phyloP scores from a whole-genome alignment of 1,140 invertebrate species.

The Caenorhabditis brenneri region DNA sequence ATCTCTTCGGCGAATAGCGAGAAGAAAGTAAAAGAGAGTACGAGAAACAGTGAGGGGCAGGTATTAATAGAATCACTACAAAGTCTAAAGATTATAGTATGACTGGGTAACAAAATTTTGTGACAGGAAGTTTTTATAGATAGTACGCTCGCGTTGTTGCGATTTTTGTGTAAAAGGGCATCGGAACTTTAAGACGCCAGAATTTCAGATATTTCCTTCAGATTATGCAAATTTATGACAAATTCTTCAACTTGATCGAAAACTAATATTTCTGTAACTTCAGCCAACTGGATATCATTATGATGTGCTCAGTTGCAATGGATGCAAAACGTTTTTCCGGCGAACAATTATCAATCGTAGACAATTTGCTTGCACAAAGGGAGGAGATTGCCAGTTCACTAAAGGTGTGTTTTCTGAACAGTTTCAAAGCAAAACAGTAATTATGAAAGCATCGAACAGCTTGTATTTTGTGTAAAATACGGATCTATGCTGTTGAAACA shows the following conservation, averaged over 20 bases:
- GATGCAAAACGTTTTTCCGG: conserved; percentile 58
- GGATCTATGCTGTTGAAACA: too few relatives aligned
- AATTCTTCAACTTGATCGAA: neutral
- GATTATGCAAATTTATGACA: too few relatives aligned
- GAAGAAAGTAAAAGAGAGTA: neutral
- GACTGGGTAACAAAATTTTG: neutral
- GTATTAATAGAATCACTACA: neutral
- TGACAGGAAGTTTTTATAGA: neutral
- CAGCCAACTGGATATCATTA: conserved; percentile 56
- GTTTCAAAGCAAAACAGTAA: neutral
- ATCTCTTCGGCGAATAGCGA: conserved; percentile 30
- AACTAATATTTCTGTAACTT: neutral
- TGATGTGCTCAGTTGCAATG: conserved; percentile 57
- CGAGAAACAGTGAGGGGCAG: conserved; percentile 1
- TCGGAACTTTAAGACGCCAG: neutral
- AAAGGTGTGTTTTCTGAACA: conserved; percentile 39
- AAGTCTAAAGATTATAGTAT: neutral
- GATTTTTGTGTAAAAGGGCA: neutral
- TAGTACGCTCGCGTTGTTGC: too few relatives aligned
- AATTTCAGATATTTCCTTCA: too few relatives aligned
- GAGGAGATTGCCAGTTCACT: conserved; percentile 53
- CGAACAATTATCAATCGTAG: conserved; percentile 48
- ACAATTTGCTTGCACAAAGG: conserved; percentile 46
- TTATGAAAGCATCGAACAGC: too few relatives aligned
- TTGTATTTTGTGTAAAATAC: too few relatives aligned